Base-by-base conservation (phyloP, 2,113 vertebrate species). In the Rhipidura dahli region DNA sequence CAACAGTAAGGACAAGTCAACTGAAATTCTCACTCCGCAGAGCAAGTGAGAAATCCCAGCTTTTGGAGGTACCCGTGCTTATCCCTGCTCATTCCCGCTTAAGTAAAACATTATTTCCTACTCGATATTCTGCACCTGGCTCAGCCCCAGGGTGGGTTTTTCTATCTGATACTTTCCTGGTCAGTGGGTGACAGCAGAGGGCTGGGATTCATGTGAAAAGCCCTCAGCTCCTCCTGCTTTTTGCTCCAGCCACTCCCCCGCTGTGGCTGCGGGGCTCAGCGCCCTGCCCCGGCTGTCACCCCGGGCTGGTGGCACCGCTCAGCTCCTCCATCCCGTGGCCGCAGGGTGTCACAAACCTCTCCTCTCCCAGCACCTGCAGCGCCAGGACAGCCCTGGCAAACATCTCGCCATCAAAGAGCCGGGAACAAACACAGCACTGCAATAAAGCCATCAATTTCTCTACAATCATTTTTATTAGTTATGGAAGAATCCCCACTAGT, bases 401-500 rank as follows among this genome's bases (percentile, higher is more conserved):
- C 26, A n/a, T 11, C 17, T 35, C 49, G 1, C 30, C 7, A 42
- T 35, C 28, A 9, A 23, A 37, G 1, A 53, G 31, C 4, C 3
- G 1, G 5, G 66, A 89, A 75, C 45, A 77, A 85, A 94, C 51
- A 8, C 4, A 61, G 6, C 30, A 3, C 54, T 23, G 47, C 3
- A 39, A 49, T 2, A 86, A 66, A 68, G n/a, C 40, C 2, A 40
- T 96, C 83, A 90, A 97, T 98, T 98, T 98, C 98, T 98, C 98
- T 98, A 98, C 96, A 98, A 98, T 98, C 91, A 96, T 97, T 98
- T 98, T 99, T 98, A 99, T 99, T 99, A 98, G 98, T 98, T 98
- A 99, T 98, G 98, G 98, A 98, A 98, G 98, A 98, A 97, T 94
- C 90, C 94, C 97, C 96, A 98, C 98, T 98, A 98, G 97, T 98